Conservation (phyloP, 2,888 invertebrate genomes). For the Sympetrum striolatum region DNA sequence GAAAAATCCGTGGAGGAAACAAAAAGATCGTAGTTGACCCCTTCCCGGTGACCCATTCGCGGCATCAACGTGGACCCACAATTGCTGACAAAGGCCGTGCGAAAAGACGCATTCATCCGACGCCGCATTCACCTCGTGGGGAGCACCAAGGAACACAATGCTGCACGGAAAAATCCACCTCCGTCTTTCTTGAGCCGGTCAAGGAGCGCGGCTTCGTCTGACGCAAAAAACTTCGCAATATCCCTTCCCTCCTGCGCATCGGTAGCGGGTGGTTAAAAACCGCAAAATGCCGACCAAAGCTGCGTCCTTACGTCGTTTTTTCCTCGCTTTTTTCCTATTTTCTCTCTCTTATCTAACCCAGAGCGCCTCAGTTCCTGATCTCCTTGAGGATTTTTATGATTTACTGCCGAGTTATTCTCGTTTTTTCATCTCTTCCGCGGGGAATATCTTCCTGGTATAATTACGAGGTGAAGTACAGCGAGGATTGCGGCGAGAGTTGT, state of each 20-base stretch:
- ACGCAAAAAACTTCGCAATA: not conserved
- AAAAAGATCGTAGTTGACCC: not conserved
- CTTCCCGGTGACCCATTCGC: not conserved
- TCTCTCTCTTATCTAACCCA: not conserved
- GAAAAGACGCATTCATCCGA: slow-evolving; percentile 9
- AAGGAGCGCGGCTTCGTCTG: not conserved
- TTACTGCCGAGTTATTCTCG: too few species aligned
- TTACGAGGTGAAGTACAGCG: not conserved
- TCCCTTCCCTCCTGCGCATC: not conserved
- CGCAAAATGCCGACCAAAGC: slow-evolving; percentile 4
- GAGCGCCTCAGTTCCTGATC: not conserved
- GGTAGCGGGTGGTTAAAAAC: not conserved
- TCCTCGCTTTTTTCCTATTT: not conserved
- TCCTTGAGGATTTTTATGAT: not conserved
- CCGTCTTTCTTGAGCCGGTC: not conserved
- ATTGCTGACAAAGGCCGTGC: not conserved
- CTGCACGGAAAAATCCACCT: not conserved
- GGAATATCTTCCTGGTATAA: not conserved
- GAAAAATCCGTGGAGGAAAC: not conserved
- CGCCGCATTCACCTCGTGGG: not conserved
- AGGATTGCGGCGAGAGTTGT: not conserved
- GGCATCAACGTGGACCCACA: too few species aligned
- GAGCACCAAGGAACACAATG: not conserved
- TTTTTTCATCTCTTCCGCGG: not conserved
- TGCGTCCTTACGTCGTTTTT: not conserved